phyloP scores from a whole-genome alignment of 2,888 invertebrate genomes.

The Zele albiditarsus region DNA sequence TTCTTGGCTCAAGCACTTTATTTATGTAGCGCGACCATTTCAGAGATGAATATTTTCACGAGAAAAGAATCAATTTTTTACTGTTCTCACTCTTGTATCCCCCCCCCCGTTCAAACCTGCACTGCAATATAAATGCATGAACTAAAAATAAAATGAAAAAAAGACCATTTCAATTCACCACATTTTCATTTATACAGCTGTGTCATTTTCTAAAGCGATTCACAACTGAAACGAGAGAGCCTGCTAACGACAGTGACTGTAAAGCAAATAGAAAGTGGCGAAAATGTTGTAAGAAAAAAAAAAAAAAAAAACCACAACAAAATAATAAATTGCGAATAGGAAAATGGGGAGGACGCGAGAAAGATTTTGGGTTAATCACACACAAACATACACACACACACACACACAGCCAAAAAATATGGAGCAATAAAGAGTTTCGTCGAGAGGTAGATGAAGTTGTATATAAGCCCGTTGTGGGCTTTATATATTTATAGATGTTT shows the following conservation, averaged over 20 bases:
- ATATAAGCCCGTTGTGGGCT: slow-evolving; percentile 15
- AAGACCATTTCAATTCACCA: slow-evolving; percentile 30
- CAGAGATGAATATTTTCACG: too few relatives aligned
- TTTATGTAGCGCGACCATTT: too few relatives aligned
- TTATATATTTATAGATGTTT: slow-evolving; percentile 58
- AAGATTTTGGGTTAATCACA: slow-evolving; percentile 41
- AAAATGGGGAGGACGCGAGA: background rate
- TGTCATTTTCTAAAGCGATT: slow-evolving; percentile 38
- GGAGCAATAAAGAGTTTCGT: slow-evolving; percentile 44
- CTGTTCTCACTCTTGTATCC: background rate
- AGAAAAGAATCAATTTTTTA: background rate
- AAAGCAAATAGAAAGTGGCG: background rate
- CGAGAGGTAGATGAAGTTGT: slow-evolving; percentile 33
- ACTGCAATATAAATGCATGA: background rate
- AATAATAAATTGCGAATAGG: background rate
- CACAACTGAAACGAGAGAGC: background rate
- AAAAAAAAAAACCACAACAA: background rate
- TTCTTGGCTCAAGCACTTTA: too few relatives aligned
- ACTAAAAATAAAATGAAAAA: background rate
- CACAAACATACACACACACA: slow-evolving; percentile 14
- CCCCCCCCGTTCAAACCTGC: background rate
- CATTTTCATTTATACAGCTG: slow-evolving; percentile 36
- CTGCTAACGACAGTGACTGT: background rate
- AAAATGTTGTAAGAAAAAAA: slow-evolving; percentile 12
- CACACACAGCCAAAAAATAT: slow-evolving; percentile 22